Conservation (phyloP, 2,113 vertebrate genomes). For the Neodontobutis hainanensis region DNA sequence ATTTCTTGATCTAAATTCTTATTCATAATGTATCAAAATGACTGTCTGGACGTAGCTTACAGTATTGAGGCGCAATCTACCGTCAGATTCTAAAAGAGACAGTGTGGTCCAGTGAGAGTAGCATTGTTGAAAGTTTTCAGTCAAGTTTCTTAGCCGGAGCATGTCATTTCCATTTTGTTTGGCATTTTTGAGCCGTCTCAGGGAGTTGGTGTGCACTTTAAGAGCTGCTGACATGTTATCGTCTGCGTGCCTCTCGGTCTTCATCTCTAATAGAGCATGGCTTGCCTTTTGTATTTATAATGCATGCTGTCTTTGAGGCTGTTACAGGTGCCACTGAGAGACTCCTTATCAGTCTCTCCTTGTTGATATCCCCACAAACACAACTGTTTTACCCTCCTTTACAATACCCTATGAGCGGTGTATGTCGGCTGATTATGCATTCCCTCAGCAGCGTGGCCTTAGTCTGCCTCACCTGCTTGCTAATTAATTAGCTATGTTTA, state of each 20-base stretch:
- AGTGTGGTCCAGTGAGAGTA: conserved; percentile 50
- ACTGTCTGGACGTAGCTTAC: conserved; percentile 29
- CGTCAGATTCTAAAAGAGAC: conserved; percentile 44
- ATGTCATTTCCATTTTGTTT: conserved; percentile 79
- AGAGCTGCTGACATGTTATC: conserved; percentile 75
- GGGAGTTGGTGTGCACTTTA: conserved; percentile 69
- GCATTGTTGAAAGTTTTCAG: conserved; percentile 60
- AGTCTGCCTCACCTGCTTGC: conserved; percentile 56
- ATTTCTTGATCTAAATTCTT: conserved; percentile 34
- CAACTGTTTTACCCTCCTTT: conserved; percentile 50
- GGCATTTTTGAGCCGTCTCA: conserved; percentile 64
- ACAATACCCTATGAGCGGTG: conserved; percentile 32
- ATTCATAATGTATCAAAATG: conserved; percentile 46
- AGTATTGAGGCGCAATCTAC: conserved; percentile 51
- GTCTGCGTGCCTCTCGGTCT: conserved; percentile 73
- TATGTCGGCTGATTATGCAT: conserved; percentile 59
- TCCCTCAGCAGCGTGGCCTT: conserved; percentile 49
- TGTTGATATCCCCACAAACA: conserved; percentile 56
- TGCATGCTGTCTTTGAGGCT: conserved; percentile 72
- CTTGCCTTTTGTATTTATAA: conserved; percentile 77
- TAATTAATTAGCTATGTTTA: conserved; percentile 80
- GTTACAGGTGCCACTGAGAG: conserved; percentile 73
- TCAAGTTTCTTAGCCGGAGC: conserved; percentile 60
- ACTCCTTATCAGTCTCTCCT: conserved; percentile 59
- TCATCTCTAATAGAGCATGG: conserved; percentile 76